Percentiles rank a stretch among this genome's conserved stretches.
Conservation (phyloP, 2,888 invertebrate species). For the Morpho deidamia region DNA sequence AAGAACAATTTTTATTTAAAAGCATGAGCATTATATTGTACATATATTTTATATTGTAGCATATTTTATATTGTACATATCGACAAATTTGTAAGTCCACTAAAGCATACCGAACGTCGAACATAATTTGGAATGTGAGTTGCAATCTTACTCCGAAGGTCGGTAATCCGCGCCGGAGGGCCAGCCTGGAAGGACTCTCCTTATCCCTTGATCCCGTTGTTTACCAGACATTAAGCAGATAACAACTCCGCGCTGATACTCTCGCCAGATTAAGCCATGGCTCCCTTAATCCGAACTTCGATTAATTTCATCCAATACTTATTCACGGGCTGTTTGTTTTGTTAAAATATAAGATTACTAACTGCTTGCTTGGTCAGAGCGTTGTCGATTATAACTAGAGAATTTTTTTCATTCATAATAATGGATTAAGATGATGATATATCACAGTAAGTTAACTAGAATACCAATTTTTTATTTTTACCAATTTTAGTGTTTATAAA, state of each 20-base stretch:
- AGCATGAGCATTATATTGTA: no score
- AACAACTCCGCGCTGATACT: conserved; percentile 76
- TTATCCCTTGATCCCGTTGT: conserved; percentile 79
- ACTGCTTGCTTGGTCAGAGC: background rate
- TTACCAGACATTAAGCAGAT: conserved; percentile 80
- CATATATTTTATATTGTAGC: no score
- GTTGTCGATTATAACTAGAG: no score
- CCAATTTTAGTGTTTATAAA: no score
- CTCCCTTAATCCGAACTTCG: conserved; percentile 74
- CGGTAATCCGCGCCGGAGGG: conserved; percentile 72
- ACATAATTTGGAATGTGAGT: conserved; percentile 48
- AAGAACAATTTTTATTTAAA: no score
- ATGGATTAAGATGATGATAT: no score
- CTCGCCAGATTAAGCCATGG: conserved; percentile 70
- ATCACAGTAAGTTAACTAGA: no score
- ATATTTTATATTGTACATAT: no score
- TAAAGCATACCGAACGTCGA: conserved; percentile 18
- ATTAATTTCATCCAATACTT: conserved; percentile 77
- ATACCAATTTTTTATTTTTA: no score
- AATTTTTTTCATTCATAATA: no score
- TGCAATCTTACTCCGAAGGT: conserved; percentile 60
- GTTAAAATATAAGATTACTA: conserved; percentile 27
- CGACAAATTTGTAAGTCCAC: conserved; percentile 13
- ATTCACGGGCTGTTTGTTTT: conserved; percentile 46
- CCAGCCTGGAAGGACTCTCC: conserved; percentile 74